These are phyloP conservation scores for Lates calcarifer DNA, from an alignment of 2,113 vertebrate genomes.

Conservation along the genomic window DNA sequence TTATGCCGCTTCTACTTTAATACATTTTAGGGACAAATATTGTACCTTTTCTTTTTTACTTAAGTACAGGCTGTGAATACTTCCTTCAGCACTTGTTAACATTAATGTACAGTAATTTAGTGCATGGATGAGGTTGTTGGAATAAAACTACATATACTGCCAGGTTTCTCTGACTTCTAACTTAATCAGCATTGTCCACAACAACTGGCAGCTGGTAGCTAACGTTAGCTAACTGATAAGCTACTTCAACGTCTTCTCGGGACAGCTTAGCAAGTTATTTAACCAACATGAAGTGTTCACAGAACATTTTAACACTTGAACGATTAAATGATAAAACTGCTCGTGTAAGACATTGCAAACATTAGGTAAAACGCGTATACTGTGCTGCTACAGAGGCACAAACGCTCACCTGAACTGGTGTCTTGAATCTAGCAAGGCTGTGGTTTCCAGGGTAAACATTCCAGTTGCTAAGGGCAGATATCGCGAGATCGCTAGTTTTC, in stretches of 20 bases:
- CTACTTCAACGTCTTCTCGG: neutral
- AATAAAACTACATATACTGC: neutral
- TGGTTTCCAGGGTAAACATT: slow-evolving; percentile 75
- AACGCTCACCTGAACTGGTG: slow-evolving; percentile 37
- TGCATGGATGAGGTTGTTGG: neutral
- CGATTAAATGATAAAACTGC: neutral
- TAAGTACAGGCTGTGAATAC: neutral
- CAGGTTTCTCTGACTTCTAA: neutral
- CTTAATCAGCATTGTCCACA: neutral
- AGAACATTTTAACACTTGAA: neutral
- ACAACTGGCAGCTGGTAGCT: neutral
- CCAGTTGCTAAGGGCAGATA: slow-evolving; percentile 68
- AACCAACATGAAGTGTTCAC: neutral
- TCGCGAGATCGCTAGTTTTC: slow-evolving; percentile 65
- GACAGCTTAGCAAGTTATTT: neutral
- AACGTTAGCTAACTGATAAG: neutral
- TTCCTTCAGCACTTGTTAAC: neutral
- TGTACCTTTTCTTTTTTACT: no score
- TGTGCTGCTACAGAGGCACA: neutral
- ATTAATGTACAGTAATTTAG: neutral
- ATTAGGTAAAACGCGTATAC: neutral
- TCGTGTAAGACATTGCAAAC: no score
- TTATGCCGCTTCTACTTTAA: neutral
- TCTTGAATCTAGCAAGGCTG: neutral
- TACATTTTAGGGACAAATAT: neutral